Evolutionary conservation across 92 coral and sea anemone genomes (phyloP).

Genomic region (Meandrina meandrites): DNA sequence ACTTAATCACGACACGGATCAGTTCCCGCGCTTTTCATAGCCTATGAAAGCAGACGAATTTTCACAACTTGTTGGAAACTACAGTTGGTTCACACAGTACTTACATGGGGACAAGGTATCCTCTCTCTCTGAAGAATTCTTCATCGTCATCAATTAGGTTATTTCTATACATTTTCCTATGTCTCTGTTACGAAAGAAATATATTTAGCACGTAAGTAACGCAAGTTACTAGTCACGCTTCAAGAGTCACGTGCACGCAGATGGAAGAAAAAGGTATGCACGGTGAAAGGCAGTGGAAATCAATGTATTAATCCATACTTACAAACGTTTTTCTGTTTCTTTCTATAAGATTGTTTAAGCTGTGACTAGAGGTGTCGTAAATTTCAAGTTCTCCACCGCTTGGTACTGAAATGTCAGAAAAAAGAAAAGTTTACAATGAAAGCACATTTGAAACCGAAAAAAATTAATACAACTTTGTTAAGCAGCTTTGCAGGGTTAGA

Average conservation of each 20-base stretch:
- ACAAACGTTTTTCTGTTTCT: slow-evolving; percentile 53
- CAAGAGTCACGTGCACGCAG: not conserved
- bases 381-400: slow-evolving; percentile 43
- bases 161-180: slow-evolving; percentile 68
- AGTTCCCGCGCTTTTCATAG: not conserved
- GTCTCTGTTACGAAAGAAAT: slow-evolving; percentile 42
- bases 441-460: not conserved
- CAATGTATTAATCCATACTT: slow-evolving; percentile 5
- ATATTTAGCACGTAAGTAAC: not conserved
- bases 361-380: slow-evolving; percentile 38
- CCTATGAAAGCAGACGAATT: not conserved
- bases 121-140: slow-evolving; percentile 25
- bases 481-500: not conserved
- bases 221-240: not conserved
- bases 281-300: no score
- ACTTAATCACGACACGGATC: no score
- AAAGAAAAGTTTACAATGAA: not conserved
- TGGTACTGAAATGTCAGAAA: slow-evolving; percentile 17
- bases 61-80: no score
- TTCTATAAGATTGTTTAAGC: slow-evolving; percentile 48
- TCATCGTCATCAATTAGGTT: slow-evolving; percentile 61
- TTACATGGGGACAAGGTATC: slow-evolving; percentile 62
- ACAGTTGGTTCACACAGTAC: not conserved
- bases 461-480: not conserved
- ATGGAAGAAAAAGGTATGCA: not conserved